phyloP scores from a whole-genome alignment of 2,888 invertebrate genomes.

The Argyra leucocephala region DNA sequence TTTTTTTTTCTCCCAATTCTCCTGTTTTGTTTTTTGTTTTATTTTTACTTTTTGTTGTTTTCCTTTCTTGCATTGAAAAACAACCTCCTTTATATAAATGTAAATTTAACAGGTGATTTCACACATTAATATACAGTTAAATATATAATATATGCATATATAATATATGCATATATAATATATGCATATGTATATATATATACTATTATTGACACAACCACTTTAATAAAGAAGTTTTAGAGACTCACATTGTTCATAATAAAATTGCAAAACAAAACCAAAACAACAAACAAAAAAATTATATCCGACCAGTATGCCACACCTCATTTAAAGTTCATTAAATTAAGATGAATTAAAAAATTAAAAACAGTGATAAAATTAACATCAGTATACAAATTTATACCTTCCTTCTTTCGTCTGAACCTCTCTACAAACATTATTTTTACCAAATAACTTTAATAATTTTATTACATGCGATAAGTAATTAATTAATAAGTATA shows the following conservation, averaged over 20 bases:
- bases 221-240: no score
- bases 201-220: no score
- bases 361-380: background rate
- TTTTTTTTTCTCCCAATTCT: background rate
- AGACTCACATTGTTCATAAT: no score
- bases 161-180: no score
- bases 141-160: no score
- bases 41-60: background rate
- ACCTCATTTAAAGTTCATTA: constrained; percentile 2
- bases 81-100: background rate
- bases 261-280: no score
- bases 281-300: no score
- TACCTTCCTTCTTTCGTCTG: background rate
- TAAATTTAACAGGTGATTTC: background rate
- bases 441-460: background rate
- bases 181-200: no score
- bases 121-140: background rate
- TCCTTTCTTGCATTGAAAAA: background rate
- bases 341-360: background rate
- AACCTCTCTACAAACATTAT: background rate
- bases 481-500: background rate
- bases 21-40: background rate
- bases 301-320: background rate
- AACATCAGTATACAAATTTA: background rate
- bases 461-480: background rate